Evolutionary conservation across 2,113 vertebrate species (phyloP), one percentile per base, ranked within the genome.

Genomic region (Oxyruncus cristatus): DNA sequence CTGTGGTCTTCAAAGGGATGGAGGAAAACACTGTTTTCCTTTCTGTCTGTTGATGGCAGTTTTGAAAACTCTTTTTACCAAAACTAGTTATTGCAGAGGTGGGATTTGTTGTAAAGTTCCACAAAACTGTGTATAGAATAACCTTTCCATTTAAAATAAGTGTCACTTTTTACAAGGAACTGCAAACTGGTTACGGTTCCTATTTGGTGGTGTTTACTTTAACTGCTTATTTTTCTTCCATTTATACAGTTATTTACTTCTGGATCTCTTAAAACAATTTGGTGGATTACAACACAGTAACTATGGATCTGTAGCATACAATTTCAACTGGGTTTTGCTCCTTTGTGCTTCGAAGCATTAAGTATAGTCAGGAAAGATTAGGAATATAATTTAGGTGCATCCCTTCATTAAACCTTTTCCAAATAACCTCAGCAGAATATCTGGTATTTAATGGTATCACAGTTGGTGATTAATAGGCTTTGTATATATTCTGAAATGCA

Each of bases 1-100:
- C 83, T 72, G 56, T 87, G 44, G 39, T 97, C 71, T 96, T 97
- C 94, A 82, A 42, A 55, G 71, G 92, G 78, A 39, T 76, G 27
- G 82, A 96, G 70, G 39, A 71, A 50, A 39, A 18, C 33, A 49
- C 11, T 37, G 6, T 41, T 32, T 28, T 21, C 9, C 30, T 92
- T 73, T 59, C 42, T 78, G 26, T 42, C 47, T 71, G 0, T 30
- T 87, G 12, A 33, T 33, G 5, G 13, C 44, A 30, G 17, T 21
- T 94, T 78, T 70, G 35, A 56, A 87, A 91, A 53, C 22, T 16
- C 8, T 47, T 75, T 74, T 35, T 49, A 1, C 17, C 56, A 30
- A 63, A 52, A n/a, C 42, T 27, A 68, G 39, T 21, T 55, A 6
- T 9, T 52, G 15, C 41, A 68, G 55, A 61, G 30, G 32, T 80